A percentile compares a stretch with the other conserved stretches of the same genome.
phyloP scores from a whole-genome alignment of 2,797 vertebrate species.

The Gouania willdenowi region DNA sequence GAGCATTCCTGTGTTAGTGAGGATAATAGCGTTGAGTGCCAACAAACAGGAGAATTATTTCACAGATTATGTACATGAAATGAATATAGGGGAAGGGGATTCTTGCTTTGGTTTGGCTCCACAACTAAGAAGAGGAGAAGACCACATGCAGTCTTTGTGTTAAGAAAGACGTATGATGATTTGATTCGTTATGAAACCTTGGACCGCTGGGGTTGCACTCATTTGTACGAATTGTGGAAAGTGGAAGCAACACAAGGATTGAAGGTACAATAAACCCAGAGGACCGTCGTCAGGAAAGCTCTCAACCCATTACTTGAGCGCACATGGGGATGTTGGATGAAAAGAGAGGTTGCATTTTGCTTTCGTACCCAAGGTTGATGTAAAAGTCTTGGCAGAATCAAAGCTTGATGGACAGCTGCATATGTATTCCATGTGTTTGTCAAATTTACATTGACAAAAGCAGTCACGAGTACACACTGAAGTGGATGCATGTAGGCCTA shows the following conservation, averaged over 20 bases:
- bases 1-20: constrained; percentile 31
- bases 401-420: constrained; percentile 56
- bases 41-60: constrained; percentile 24
- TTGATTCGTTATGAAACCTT: constrained; percentile 23
- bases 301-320: constrained; percentile 39
- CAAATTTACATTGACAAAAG: constrained; percentile 46
- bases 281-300: constrained; percentile 34
- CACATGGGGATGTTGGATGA: constrained; percentile 49
- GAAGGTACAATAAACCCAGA: constrained; percentile 29
- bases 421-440: constrained; percentile 65
- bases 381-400: constrained; percentile 70
- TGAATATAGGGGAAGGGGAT: not conserved
- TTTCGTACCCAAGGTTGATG: constrained; percentile 41
- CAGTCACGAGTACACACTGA: constrained; percentile 3
- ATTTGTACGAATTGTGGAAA: constrained; percentile 40
- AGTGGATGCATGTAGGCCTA: constrained; percentile 1
- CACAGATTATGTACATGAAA: constrained; percentile 33
- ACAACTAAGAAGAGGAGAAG: constrained; percentile 31
- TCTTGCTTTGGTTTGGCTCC: constrained; percentile 27
- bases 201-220: constrained; percentile 25
- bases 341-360: constrained; percentile 48
- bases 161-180: constrained; percentile 24
- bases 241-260: constrained; percentile 27
- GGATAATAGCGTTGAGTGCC: constrained; percentile 11
- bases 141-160: constrained; percentile 35